phyloP scores from a whole-genome alignment of 2,113 vertebrate genomes.

The Brachirus orientalis region DNA sequence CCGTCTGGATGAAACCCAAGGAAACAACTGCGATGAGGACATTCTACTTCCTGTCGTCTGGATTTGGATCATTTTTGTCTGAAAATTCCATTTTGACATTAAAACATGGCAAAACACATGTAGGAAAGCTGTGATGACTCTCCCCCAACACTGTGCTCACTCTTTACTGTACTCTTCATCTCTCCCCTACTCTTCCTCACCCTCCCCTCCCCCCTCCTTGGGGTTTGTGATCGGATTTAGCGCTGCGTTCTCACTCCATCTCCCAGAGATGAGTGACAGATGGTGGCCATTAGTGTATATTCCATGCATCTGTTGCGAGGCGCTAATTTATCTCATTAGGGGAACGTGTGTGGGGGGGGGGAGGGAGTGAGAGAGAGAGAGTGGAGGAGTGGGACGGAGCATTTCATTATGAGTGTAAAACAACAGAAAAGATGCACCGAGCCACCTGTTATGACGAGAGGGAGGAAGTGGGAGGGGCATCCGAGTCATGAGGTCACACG shows the following conservation, averaged over 20 bases:
- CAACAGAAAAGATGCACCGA: constrained; percentile 45
- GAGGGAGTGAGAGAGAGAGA: constrained; percentile 10
- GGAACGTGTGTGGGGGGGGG: constrained; percentile 58
- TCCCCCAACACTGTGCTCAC: constrained; percentile 52
- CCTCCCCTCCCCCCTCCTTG: constrained; percentile 29
- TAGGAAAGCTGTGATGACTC: too few species aligned
- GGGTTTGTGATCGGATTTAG: constrained; percentile 70
- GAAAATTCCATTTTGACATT: too few species aligned
- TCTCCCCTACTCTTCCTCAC: too few species aligned
- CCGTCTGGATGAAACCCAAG: too few species aligned
- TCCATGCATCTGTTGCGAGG: constrained; percentile 82
- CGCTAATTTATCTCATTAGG: constrained; percentile 84
- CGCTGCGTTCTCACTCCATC: constrained; percentile 53
- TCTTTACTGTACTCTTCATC: constrained; percentile 41
- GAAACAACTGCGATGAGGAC: too few species aligned
- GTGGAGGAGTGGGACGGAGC: constrained; percentile 61
- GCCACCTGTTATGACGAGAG: not conserved
- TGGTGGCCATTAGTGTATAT: constrained; percentile 81
- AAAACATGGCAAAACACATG: too few species aligned
- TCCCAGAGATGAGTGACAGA: constrained; percentile 82
- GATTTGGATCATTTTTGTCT: too few species aligned
- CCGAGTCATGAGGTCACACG: constrained; percentile 34
- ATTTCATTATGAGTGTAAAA: constrained; percentile 78
- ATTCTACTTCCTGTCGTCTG: too few species aligned
- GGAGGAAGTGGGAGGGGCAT: constrained; percentile 7